Conservation (phyloP, 2,113 vertebrate genomes). For the Micronycteris hirsuta region DNA sequence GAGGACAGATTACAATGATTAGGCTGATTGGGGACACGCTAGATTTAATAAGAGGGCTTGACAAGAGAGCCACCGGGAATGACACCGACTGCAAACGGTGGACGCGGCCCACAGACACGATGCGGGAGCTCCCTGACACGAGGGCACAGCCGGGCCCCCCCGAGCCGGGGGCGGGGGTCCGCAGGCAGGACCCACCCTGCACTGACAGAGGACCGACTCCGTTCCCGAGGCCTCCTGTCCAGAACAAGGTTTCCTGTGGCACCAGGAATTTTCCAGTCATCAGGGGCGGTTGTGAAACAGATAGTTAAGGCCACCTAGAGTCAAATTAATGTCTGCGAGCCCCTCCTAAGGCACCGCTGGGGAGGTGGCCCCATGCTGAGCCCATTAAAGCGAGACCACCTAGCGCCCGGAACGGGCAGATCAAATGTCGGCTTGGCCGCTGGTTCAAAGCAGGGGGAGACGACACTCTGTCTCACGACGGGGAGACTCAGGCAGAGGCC, state of each 20-base stretch:
- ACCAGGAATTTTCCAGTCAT: slow-evolving; percentile 28
- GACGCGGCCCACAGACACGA: neutral
- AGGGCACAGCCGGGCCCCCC: neutral
- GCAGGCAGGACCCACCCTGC: neutral
- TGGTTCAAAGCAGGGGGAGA: slow-evolving; percentile 28
- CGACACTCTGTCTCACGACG: slow-evolving; percentile 6
- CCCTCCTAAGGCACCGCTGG: neutral
- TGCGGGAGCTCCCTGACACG: neutral
- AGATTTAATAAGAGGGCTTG: neutral
- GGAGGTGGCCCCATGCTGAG: slow-evolving; percentile 17
- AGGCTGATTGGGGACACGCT: neutral
- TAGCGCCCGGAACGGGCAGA: neutral
- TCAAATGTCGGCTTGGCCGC: slow-evolving; percentile 32
- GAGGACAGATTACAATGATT: neutral
- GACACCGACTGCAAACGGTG: neutral
- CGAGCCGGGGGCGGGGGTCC: neutral
- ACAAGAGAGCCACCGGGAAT: neutral
- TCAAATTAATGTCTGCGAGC: neutral
- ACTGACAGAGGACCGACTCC: neutral
- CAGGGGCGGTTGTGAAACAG: slow-evolving; percentile 3
- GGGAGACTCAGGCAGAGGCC: slow-evolving; percentile 5
- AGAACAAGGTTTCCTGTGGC: neutral
- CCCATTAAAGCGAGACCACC: neutral
- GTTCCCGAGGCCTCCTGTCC: neutral
- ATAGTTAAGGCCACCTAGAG: slow-evolving; percentile 47